Base-by-base conservation (phyloP, 1,140 invertebrate species). In the Mycetomoellerius zeteki region DNA sequence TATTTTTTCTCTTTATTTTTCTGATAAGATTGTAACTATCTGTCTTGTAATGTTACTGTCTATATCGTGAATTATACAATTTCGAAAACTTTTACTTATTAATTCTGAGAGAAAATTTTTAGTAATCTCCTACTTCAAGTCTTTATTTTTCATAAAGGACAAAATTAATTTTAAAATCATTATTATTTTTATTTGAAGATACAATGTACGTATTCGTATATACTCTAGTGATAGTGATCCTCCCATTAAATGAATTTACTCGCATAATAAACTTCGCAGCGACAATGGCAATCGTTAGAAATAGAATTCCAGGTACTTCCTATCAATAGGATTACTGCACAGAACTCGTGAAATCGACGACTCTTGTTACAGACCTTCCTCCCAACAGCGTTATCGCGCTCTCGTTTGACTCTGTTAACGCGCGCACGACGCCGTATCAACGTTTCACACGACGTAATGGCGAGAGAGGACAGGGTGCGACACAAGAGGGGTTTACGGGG, bases 391-490 rank as follows among this genome's bases (percentile, higher is more conserved):
- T 78, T 88, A 86, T 88, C 52, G 72, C 64, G 82, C 86, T 89
- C 81, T 85, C 90, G 85, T 50, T 88, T 88, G 86, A 86, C 88
- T 81, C 69, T 58, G 56, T 72, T 52, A 73, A 72, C 89, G 86
- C 84, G 81, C 85, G 80, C 89, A 82, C 67, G 77, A 91, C 80
- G 85, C 16, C 60, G 82, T 88, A 92, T 93, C 92, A 91, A 65
- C 90, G 73, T 94, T 93, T 92, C 88, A 88, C 88, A 88, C 69
- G 86, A 80, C 54, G 82, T 91, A 91, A 93, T 91, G 87, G 76
- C 89, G 87, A 88, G 85, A 85, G 77, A 47, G 54, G 30, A 72
- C 24, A 10, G 56, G 60, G 27, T 47, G 58, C 24, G n/a, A 33
- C 7, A 30, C 24, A 67, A 62, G 37, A 60, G 50, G 62, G 37